Conservation (phyloP, 2,797 vertebrate genomes). For the Vespertilio murinus region DNA sequence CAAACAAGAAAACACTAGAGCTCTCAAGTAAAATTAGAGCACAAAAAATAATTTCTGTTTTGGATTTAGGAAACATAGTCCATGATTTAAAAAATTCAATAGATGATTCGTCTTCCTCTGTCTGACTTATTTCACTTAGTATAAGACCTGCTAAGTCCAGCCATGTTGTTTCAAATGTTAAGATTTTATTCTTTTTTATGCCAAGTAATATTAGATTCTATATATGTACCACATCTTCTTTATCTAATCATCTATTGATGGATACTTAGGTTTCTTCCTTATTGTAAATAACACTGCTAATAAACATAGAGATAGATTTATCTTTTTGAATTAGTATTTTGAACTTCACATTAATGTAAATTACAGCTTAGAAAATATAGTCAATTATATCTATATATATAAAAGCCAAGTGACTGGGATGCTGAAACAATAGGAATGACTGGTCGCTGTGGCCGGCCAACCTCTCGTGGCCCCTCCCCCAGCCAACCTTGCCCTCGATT, state of each 20-base stretch:
- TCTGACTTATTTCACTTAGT: background rate
- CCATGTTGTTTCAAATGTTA: background rate
- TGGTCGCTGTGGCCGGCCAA: no score
- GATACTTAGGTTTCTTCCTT: background rate
- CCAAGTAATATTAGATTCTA: background rate
- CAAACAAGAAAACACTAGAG: background rate
- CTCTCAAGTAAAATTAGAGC: background rate
- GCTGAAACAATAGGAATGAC: no score
- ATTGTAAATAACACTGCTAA: background rate
- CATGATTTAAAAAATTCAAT: background rate
- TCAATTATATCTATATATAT: background rate
- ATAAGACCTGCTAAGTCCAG: background rate
- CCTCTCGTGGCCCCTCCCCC: rapidly evolving
- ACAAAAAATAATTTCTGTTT: background rate
- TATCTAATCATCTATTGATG: background rate
- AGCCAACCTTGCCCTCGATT: no score
- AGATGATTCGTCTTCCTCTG: background rate
- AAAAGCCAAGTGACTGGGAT: no score
- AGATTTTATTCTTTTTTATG: background rate
- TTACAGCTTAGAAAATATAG: background rate
- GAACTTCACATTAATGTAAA: background rate
- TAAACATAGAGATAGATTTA: background rate
- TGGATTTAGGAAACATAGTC: background rate
- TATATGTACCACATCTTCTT: background rate
- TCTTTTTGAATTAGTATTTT: background rate